phyloP scores from a whole-genome alignment of 2,113 vertebrate species.

The Malurus elegans region DNA sequence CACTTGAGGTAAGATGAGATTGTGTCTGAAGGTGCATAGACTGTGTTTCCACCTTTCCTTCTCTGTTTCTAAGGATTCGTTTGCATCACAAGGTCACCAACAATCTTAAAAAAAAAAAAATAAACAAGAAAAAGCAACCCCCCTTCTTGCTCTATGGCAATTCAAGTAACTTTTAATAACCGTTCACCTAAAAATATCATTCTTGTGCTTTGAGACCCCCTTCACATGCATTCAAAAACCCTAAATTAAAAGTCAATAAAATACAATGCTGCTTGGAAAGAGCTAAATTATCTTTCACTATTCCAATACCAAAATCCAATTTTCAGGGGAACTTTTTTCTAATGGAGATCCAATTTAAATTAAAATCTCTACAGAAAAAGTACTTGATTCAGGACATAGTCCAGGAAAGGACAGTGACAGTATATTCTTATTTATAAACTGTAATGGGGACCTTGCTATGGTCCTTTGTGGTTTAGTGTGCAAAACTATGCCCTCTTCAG shows the following conservation, averaged over 20 bases:
- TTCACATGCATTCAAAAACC: neutral
- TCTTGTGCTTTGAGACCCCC: neutral
- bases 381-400: neutral
- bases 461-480: neutral
- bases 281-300: neutral
- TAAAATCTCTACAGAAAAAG: neutral
- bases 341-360: neutral
- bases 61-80: neutral
- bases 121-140: rapidly evolving
- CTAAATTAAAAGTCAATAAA: neutral
- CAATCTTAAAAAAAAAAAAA: neutral
- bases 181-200: neutral
- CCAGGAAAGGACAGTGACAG: neutral
- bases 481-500: neutral
- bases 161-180: neutral
- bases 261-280: neutral
- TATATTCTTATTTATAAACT: neutral
- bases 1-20: neutral
- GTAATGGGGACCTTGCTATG: neutral
- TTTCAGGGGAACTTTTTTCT: neutral
- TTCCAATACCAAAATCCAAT: neutral
- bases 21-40: neutral
- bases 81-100: neutral
- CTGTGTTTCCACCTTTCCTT: neutral
- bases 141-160: neutral